Conservation (phyloP, 2,888 invertebrate genomes). For the Platycheirus albimanus region DNA sequence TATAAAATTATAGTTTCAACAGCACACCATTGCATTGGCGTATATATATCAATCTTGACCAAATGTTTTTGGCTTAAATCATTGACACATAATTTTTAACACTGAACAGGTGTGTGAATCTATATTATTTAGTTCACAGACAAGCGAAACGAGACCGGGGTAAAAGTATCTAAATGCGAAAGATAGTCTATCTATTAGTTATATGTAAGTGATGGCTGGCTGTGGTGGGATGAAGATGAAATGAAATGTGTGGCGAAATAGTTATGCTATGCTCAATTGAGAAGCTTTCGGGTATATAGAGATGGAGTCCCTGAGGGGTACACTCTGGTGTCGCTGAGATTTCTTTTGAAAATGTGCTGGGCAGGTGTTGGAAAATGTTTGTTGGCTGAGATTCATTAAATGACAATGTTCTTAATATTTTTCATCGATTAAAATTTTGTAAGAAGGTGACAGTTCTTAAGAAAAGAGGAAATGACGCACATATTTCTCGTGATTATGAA, state of each 20-base stretch:
- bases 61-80: conserved; percentile 77
- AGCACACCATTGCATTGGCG: conserved; percentile 58
- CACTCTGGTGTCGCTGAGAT: conserved; percentile 35
- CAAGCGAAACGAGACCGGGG: conserved; percentile 18
- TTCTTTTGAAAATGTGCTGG: conserved; percentile 45
- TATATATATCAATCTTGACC: conserved; percentile 71
- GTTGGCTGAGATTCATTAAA: conserved; percentile 57
- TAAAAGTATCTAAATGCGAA: conserved; percentile 22
- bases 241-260: conserved; percentile 46
- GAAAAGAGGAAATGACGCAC: background rate
- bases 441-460: background rate
- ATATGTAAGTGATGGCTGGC: no score
- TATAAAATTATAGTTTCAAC: no score
- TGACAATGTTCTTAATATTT: conserved; percentile 29
- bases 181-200: conserved; percentile 19
- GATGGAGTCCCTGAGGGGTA: conserved; percentile 43
- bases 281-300: conserved; percentile 48
- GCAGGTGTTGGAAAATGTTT: conserved; percentile 61
- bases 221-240: conserved; percentile 19
- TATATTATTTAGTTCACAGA: conserved; percentile 74
- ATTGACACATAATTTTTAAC: conserved; percentile 78
- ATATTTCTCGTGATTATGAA: background rate
- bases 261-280: conserved; percentile 62
- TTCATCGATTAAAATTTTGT: conserved; percentile 15
- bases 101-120: conserved; percentile 77